Conservation (phyloP, 2,888 invertebrate species). For the Lapara coniferarum region DNA sequence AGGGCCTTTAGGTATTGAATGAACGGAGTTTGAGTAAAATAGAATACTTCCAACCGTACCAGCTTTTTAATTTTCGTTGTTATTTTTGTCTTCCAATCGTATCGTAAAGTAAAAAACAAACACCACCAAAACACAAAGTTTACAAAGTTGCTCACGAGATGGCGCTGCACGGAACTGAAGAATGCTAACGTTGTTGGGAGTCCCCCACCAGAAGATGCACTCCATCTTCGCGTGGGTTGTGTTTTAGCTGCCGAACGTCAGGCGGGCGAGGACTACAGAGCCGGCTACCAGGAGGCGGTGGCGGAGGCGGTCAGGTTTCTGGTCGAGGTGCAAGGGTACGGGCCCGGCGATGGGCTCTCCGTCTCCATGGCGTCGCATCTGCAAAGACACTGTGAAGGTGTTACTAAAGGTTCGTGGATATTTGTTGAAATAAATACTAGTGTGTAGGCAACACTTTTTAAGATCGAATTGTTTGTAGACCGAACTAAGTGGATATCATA, state of each 20-base stretch:
- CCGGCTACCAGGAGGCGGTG: constrained; percentile 96
- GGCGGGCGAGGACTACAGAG: constrained; percentile 82
- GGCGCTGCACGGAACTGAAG: constrained; percentile 49
- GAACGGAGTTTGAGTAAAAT: no score
- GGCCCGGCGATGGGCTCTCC: constrained; percentile 91
- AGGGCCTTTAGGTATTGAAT: no score
- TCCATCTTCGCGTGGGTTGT: constrained; percentile 66
- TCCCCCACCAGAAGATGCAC: constrained; percentile 58
- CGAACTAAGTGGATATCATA: no score
- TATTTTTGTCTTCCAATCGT: not conserved
- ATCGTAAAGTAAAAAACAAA: not conserved
- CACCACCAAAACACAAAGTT: constrained; percentile 34
- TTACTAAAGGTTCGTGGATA: constrained; percentile 76
- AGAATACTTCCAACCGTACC: no score
- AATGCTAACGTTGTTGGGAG: constrained; percentile 63
- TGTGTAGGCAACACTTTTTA: no score
- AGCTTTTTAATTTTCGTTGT: not conserved
- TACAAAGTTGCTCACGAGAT: constrained; percentile 42
- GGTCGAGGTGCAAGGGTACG: constrained; percentile 92
- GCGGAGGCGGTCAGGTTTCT: constrained; percentile 95
- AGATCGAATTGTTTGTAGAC: no score
- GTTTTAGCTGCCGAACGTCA: constrained; percentile 70
- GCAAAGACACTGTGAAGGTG: constrained; percentile 90
- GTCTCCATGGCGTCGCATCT: constrained; percentile 91
- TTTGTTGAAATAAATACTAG: no score